phyloP scores from a whole-genome alignment of 2,888 invertebrate species.

The Brachyopa scutellaris region DNA sequence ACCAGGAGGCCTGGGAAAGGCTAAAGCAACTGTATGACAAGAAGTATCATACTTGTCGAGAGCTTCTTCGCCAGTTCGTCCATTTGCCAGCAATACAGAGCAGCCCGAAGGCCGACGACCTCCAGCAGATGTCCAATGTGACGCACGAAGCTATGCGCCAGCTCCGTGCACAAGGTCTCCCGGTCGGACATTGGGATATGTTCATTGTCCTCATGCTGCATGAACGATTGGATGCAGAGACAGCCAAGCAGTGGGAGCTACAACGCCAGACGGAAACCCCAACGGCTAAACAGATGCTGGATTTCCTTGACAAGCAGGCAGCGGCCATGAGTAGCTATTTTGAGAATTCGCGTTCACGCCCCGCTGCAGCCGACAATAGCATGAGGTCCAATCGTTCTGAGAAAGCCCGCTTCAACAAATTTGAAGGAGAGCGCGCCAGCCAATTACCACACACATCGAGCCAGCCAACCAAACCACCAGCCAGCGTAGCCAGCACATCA shows the following conservation, averaged over 20 bases:
- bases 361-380: background rate
- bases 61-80: slow-evolving; percentile 3
- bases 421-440: background rate
- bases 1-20: slow-evolving; percentile 32
- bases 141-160: background rate
- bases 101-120: background rate
- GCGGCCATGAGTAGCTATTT: background rate
- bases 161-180: background rate
- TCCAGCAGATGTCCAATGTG: background rate
- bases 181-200: slow-evolving; percentile 30
- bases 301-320: background rate
- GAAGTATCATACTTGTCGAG: background rate
- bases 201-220: no score
- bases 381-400: background rate
- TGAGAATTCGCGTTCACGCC: background rate
- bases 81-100: background rate
- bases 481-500: no score
- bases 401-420: background rate
- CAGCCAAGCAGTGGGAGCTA: no score
- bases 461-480: no score
- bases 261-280: background rate
- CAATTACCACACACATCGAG: background rate
- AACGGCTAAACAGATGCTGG: background rate
- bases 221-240: slow-evolving; percentile 5
- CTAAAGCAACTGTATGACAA: background rate